Conservation (phyloP, 2,113 vertebrate species). For the Eidolon helvum region DNA sequence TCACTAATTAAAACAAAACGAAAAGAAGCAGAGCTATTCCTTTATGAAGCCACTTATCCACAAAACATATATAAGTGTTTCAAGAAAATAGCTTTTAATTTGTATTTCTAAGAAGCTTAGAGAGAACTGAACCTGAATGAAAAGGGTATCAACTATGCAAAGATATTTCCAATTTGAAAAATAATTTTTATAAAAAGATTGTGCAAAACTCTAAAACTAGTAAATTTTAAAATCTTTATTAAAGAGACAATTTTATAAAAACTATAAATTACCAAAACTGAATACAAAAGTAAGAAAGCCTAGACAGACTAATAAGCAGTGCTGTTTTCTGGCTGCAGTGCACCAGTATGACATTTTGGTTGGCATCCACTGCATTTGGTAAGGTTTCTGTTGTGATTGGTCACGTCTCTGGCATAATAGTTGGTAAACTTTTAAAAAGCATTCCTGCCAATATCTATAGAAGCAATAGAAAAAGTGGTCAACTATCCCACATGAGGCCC, state of each 20-base stretch:
- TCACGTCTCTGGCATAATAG: background rate
- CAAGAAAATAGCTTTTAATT: background rate
- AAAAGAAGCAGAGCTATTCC: background rate
- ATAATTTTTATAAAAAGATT: background rate
- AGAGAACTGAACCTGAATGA: background rate
- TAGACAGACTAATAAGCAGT: background rate
- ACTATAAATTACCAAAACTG: background rate
- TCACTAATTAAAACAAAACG: conserved; percentile 22
- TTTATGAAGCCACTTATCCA: background rate
- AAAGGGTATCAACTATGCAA: background rate
- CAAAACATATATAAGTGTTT: background rate
- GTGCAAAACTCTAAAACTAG: background rate
- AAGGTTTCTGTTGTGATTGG: background rate
- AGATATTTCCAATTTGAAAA: conserved; percentile 5
- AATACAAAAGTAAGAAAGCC: conserved; percentile 25
- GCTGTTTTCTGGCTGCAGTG: background rate
- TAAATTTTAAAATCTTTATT: conserved; percentile 1
- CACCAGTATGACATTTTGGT: background rate
- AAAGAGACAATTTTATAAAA: conserved; percentile 2
- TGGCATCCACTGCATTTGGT: background rate
- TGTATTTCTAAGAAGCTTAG: background rate
- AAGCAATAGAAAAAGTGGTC: background rate
- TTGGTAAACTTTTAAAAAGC: background rate
- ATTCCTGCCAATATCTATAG: background rate
- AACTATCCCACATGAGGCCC: background rate